Conservation (phyloP, 2,113 vertebrate genomes). For the Rousettus leschenaultii region DNA sequence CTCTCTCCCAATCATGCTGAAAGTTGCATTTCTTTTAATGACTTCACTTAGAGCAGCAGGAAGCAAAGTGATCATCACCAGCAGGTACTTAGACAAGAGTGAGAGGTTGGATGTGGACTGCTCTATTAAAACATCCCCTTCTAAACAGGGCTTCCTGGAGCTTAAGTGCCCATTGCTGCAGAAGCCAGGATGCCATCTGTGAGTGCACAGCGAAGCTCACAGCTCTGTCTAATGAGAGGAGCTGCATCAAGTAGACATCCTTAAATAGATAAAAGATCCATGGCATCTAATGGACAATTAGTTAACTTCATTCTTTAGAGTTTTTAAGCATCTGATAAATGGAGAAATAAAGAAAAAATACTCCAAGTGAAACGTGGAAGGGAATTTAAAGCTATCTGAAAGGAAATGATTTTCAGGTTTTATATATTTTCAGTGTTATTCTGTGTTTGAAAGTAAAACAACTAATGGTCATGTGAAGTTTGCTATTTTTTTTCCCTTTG, state of each 20-base stretch:
- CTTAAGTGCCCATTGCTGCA: conserved; percentile 74
- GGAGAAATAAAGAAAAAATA: conserved; percentile 24
- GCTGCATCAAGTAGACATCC: conserved; percentile 52
- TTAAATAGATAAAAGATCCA: conserved; percentile 68
- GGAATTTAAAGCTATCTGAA: background rate
- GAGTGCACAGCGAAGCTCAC: background rate
- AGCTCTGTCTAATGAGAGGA: conserved; percentile 60
- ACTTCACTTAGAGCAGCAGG: conserved; percentile 74
- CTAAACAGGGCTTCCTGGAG: conserved; percentile 72
- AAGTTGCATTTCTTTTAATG: conserved; percentile 69
- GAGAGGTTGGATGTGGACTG: conserved; percentile 63
- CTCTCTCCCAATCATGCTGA: conserved; percentile 32
- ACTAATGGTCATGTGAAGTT: background rate
- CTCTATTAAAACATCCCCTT: conserved; percentile 67
- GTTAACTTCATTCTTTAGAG: conserved; percentile 64
- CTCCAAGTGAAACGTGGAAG: background rate
- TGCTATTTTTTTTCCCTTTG: background rate
- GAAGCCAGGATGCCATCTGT: conserved; percentile 64
- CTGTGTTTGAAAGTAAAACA: background rate
- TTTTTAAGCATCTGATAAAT: conserved; percentile 74
- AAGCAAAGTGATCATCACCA: conserved; percentile 68
- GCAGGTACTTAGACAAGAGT: conserved; percentile 76
- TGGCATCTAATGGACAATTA: conserved; percentile 72
- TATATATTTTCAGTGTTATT: background rate
- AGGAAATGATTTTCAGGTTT: background rate